Percentiles rank a stretch among this genome's conserved stretches.
phyloP scores from a whole-genome alignment of 64 coral and sea anemone species.

The Stichodactyla mertensii region DNA sequence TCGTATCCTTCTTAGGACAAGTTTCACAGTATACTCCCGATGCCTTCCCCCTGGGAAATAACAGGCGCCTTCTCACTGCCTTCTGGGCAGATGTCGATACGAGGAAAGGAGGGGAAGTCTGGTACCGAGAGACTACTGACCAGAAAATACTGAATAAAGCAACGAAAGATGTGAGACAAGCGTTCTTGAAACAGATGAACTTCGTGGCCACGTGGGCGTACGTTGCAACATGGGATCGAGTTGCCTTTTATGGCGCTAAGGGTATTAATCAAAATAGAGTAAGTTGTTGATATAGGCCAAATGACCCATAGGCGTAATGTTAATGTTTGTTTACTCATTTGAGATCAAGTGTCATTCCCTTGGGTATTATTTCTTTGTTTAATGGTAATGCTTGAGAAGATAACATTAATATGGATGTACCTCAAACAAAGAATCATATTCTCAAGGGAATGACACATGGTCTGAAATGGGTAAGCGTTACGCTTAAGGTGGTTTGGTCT shows the following conservation, averaged over 20 bases:
- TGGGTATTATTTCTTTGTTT: too few species aligned
- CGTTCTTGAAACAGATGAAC: slow-evolving; percentile 33
- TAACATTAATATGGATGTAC: too few species aligned
- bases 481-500: too few species aligned
- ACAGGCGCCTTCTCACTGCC: slow-evolving; percentile 45
- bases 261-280: not conserved
- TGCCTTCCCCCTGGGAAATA: slow-evolving; percentile 44
- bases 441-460: too few species aligned
- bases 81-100: slow-evolving; percentile 82
- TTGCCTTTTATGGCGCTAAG: slow-evolving; percentile 58
- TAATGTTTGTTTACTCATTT: too few species aligned
- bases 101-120: slow-evolving; percentile 36
- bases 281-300: too few species aligned
- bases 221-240: slow-evolving; percentile 18
- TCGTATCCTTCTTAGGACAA: slow-evolving; percentile 19
- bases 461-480: too few species aligned
- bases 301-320: too few species aligned
- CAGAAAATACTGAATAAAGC: slow-evolving; percentile 31
- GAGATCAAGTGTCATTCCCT: too few species aligned
- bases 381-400: too few species aligned
- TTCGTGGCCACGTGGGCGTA: slow-evolving; percentile 54
- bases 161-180: slow-evolving; percentile 28
- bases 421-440: too few species aligned
- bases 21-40: slow-evolving; percentile 54
- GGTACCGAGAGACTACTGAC: slow-evolving; percentile 57